Evolutionary conservation across 1,140 invertebrate genomes (phyloP), one percentile per base, ranked within the genome.

Genomic region (Gryllus bimaculatus): DNA sequence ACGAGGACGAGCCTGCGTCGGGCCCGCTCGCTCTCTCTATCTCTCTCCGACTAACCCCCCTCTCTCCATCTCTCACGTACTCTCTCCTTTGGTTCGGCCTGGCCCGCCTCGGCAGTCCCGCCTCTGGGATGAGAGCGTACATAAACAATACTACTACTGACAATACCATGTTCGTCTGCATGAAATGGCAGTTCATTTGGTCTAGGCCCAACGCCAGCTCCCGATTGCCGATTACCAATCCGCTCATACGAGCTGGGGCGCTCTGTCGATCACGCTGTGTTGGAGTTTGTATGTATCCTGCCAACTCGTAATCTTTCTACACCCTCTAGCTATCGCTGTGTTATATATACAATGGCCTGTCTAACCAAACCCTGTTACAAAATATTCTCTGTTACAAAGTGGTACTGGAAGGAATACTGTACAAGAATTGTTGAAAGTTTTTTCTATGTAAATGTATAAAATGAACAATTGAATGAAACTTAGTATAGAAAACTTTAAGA

Each of bases 371-470:
- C 79, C 80, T 75, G 75, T 79, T 48, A 54, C 49, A 48, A 77
- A 78, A 79, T 81, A 74, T 81, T 81, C 79, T 79, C 78, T 78
- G 79, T 81, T 79, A 78, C 76, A 79, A 79, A 54, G 7, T 66
- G 54, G 54, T 66, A 66, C 18, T 66, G 54, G 54, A 66, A 66
- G 54, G 54, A 13, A 66, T 66, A 66, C 54, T 20, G 21, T 74
- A 48, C 54, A 78, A 81, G 74, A 79, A 66, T 79, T 75, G 77
- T 80, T 81, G 80, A 79, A 79, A 79, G 73, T 77, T 81, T 81
- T 81, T 81, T 80, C 80, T 81, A 81, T 81, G 79, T 81, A 76
- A 79, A 79, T 81, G 78, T 81, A 81, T 81, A 81, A 79, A 79
- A 47, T 74, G 78, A 73, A 75, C 79, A 12, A 77, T 54, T 77